Conservation (phyloP, 2,797 vertebrate genomes). For the Lophotriccus pileatus region DNA sequence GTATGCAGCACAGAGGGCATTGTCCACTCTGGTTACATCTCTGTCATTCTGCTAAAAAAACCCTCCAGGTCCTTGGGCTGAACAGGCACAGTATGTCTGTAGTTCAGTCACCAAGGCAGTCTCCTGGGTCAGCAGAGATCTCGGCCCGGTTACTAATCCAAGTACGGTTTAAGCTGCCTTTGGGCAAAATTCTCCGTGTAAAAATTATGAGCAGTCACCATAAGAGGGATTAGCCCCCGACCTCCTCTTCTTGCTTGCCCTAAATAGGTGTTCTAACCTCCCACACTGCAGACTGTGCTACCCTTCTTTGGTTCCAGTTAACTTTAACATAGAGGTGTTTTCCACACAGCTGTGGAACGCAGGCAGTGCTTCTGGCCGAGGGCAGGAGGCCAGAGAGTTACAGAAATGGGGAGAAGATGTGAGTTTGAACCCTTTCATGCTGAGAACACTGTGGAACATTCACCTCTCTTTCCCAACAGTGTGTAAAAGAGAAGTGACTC, state of each 20-base stretch:
- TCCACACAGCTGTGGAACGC: neutral
- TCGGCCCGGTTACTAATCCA: neutral
- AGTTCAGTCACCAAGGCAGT: neutral
- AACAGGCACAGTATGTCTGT: neutral
- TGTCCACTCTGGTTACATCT: slow-evolving; percentile 2
- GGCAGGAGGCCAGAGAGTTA: neutral
- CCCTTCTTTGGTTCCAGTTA: neutral
- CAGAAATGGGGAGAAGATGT: neutral
- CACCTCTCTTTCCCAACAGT: neutral
- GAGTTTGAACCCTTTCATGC: neutral
- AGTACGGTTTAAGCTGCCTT: neutral
- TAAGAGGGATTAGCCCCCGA: neutral
- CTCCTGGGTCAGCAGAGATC: neutral
- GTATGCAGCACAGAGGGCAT: neutral
- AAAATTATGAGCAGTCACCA: neutral
- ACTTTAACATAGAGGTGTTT: neutral
- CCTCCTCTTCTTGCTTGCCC: neutral
- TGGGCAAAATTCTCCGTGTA: neutral
- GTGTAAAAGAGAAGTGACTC: neutral
- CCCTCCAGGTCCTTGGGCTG: neutral
- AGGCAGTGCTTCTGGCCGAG: neutral
- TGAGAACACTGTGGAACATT: neutral
- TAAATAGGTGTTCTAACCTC: neutral
- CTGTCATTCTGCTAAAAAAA: neutral
- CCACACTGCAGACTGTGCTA: neutral